These are phyloP conservation scores for Sus scrofa DNA, from an alignment of 2,113 vertebrate species.

Conservation along the genomic window T2T-Sscrofa CM000812.6:48937501-48938000, in stretches of 20 bases:
- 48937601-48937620: neutral
- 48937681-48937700: neutral
- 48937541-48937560: neutral
- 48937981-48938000: too few relatives aligned
- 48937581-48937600: neutral
- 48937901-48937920: conserved; percentile 9
- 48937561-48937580: neutral
- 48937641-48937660: neutral
- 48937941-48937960: neutral
- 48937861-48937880: neutral
- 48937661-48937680: neutral
- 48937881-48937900: neutral
- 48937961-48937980: too few relatives aligned
- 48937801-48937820: neutral
- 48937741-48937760: neutral
- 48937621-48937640: neutral
- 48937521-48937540: neutral
- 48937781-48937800: conserved; percentile 25
- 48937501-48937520: neutral
- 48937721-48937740: neutral
- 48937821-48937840: neutral
- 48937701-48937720: neutral
- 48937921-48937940: neutral
- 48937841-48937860: neutral
- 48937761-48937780: neutral